Evolutionary conservation across 92 coral and sea anemone genomes (phyloP).

Genomic region (Umimayanthus kanabou): DNA sequence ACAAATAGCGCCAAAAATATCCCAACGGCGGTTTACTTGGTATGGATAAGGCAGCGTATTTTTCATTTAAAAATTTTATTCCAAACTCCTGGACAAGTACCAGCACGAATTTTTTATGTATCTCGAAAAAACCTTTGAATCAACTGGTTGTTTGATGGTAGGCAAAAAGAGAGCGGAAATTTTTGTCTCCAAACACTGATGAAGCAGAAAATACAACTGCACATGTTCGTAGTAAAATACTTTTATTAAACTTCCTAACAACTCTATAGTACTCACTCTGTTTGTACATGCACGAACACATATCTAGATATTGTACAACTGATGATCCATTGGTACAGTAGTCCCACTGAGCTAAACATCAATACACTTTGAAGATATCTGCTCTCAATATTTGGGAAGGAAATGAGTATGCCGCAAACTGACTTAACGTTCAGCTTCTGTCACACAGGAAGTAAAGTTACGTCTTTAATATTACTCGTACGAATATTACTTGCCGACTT

Average conservation of each 20-base stretch:
- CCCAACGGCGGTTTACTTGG: not conserved
- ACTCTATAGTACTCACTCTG: not conserved
- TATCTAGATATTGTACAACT: not conserved
- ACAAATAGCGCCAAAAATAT: not conserved
- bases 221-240: not conserved
- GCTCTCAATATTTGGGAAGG: not conserved
- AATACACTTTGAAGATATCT: not conserved
- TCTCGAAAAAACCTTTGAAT: not conserved
- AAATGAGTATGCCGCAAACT: not conserved
- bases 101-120: not conserved
- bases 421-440: not conserved
- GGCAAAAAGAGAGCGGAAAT: not conserved
- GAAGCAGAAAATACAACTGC: not conserved
- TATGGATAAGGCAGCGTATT: not conserved
- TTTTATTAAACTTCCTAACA: not conserved
- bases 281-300: not conserved
- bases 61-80: too few relatives aligned
- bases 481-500: slow-evolving; percentile 32
- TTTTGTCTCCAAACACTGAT: not conserved
- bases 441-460: not conserved
- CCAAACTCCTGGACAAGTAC: not conserved
- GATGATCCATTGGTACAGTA: not conserved
- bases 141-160: too few relatives aligned
- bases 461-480: slow-evolving; percentile 13
- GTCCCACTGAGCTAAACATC: not conserved